These are phyloP conservation scores for Plotosus lineatus DNA, from an alignment of 2,113 vertebrate species.

Conservation along the genomic window DNA sequence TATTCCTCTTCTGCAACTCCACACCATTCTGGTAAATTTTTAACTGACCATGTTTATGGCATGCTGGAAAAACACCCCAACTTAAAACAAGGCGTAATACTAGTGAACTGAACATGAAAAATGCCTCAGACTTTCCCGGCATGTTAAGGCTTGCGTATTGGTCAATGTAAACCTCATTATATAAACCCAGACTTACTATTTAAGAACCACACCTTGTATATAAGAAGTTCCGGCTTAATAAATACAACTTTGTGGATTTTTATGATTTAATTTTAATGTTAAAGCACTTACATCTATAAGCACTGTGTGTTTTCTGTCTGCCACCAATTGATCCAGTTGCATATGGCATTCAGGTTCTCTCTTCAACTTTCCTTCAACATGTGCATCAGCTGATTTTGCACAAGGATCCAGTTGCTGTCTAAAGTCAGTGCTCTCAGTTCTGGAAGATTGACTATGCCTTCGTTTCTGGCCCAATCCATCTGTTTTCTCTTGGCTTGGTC, in stretches of 20 bases:
- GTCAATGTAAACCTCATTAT: no score
- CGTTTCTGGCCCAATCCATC: background rate
- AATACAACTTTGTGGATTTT: background rate
- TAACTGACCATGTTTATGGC: no score
- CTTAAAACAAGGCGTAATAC: no score
- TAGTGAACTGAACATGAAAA: no score
- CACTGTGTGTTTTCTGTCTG: constrained; percentile 34
- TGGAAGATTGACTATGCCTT: background rate
- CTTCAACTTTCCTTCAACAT: constrained; percentile 33
- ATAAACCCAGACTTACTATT: no score
- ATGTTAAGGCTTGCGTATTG: no score
- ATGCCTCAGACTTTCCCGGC: no score
- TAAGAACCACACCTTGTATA: no score
- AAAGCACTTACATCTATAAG: constrained; percentile 64
- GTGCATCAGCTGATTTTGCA: background rate
- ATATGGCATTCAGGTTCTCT: background rate
- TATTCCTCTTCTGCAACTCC: no score
- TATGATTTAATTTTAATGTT: constrained; percentile 8
- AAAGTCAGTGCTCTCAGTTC: background rate
- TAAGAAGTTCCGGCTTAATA: no score
- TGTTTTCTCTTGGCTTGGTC: background rate
- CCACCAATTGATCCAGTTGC: background rate
- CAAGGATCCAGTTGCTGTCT: background rate
- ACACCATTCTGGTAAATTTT: no score
- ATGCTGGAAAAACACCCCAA: no score